Conservation (phyloP, 2,113 vertebrate species). For the Harpagus bidentatus region DNA sequence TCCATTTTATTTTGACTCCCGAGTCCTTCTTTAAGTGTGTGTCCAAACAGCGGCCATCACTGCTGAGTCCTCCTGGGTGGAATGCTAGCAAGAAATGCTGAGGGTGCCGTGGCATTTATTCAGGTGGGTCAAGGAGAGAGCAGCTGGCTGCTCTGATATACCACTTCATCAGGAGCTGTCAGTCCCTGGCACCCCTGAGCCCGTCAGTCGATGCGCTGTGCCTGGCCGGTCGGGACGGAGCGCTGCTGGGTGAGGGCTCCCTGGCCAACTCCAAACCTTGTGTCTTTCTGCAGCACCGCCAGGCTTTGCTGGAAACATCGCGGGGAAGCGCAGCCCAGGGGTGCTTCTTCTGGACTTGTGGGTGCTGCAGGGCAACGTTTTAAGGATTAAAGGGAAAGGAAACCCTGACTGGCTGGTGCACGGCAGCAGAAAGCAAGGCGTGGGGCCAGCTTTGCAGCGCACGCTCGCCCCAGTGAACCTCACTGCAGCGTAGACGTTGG, state of each 20-base stretch:
- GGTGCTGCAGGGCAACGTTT: background rate
- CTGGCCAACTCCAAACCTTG: background rate
- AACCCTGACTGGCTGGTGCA: background rate
- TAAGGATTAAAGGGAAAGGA: background rate
- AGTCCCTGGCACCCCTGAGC: background rate
- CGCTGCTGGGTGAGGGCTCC: fast-evolving
- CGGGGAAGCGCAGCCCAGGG: fast-evolving
- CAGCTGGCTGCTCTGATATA: background rate
- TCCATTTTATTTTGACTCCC: background rate
- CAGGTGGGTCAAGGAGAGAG: background rate
- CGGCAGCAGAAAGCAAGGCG: fast-evolving
- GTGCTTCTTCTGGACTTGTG: background rate
- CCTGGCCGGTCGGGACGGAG: background rate
- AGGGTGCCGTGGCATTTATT: background rate
- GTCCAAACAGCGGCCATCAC: background rate
- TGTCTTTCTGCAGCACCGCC: background rate
- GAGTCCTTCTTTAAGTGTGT: background rate
- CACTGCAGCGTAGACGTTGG: background rate
- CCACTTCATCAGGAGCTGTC: background rate
- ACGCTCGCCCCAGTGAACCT: fast-evolving
- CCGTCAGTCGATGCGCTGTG: fast-evolving
- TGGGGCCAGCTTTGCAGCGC: background rate
- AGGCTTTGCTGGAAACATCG: background rate
- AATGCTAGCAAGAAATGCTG: background rate
- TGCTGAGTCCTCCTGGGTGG: background rate